phyloP scores from a whole-genome alignment of 1,140 invertebrate species.

The Anoplolepis gracilipes region DNA sequence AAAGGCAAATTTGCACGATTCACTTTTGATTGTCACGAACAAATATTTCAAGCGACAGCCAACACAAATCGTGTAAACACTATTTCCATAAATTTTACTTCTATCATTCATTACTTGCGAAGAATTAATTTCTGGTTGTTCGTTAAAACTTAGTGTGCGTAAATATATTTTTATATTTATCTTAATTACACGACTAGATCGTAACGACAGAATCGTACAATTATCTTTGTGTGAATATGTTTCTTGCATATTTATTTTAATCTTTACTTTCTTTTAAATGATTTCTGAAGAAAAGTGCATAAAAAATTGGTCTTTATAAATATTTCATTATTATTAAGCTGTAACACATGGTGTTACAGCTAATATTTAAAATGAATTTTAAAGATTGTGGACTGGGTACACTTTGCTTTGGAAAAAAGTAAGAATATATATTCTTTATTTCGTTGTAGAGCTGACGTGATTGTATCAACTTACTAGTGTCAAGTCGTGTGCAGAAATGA shows the following conservation, averaged over 20 bases:
- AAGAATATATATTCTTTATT: background rate
- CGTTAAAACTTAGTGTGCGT: background rate
- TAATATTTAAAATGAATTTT: slow-evolving; percentile 42
- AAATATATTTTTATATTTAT: background rate
- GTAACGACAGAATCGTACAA: background rate
- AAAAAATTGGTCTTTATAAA: slow-evolving; percentile 31
- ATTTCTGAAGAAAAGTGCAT: background rate
- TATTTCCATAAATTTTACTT: background rate
- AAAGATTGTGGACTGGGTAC: slow-evolving; percentile 22
- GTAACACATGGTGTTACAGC: slow-evolving; percentile 20
- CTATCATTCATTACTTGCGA: background rate
- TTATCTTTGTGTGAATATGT: background rate
- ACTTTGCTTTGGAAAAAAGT: background rate
- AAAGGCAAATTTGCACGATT: slow-evolving; percentile 20
- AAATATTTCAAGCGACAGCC: background rate
- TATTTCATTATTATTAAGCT: slow-evolving; percentile 11
- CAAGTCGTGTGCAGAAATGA: background rate
- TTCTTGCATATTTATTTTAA: background rate
- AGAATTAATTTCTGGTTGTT: background rate
- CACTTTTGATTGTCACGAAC: background rate
- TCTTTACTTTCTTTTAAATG: background rate
- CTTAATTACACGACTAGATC: background rate
- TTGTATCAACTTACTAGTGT: background rate
- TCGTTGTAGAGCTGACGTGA: slow-evolving; percentile 19
- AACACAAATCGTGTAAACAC: background rate